Percentiles rank a stretch among this genome's conserved stretches.
Evolutionary conservation across 23 tunicate species (phyloP).

Genomic region (Diplosoma virens): DNA sequence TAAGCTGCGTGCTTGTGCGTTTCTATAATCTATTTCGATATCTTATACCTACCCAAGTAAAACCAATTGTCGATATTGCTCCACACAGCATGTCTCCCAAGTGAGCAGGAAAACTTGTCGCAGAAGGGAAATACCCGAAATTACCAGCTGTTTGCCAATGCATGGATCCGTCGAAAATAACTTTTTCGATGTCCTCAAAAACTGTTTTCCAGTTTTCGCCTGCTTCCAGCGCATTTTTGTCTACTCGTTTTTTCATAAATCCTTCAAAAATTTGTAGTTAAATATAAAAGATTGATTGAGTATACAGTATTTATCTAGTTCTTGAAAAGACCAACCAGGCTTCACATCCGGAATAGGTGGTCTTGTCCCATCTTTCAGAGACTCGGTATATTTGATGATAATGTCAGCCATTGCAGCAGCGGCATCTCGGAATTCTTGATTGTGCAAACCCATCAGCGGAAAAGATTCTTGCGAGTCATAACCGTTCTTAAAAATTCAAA

Average conservation of each 20-base stretch:
- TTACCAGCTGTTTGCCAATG: constrained; percentile 82
- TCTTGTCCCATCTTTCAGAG: constrained; percentile 6
- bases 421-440: constrained; percentile 10
- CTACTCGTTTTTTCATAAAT: constrained; percentile 54
- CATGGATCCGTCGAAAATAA: constrained; percentile 57
- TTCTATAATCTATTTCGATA: too few relatives aligned
- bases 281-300: too few relatives aligned
- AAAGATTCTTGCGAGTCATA: background rate
- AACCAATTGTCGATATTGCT: constrained; percentile 47
- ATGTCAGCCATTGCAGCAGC: constrained; percentile 5
- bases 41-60: constrained; percentile 88
- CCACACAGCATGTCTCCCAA: constrained; percentile 65
- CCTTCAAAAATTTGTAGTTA: too few relatives aligned
- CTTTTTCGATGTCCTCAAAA: constrained; percentile 59
- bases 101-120: constrained; percentile 58
- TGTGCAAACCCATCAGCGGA: constrained; percentile 17
- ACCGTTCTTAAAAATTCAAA: too few relatives aligned
- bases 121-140: constrained; percentile 66
- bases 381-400: constrained; percentile 6
- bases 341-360: constrained; percentile 7
- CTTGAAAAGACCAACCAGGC: constrained; percentile 17
- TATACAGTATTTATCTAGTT: too few relatives aligned
- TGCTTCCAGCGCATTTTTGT: constrained; percentile 35
- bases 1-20: too few relatives aligned
- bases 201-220: constrained; percentile 65